These are phyloP conservation scores for Zoanthus sansibaricus DNA, from an alignment of 92 coral and sea anemone species.

Conservation along the genomic window DNA sequence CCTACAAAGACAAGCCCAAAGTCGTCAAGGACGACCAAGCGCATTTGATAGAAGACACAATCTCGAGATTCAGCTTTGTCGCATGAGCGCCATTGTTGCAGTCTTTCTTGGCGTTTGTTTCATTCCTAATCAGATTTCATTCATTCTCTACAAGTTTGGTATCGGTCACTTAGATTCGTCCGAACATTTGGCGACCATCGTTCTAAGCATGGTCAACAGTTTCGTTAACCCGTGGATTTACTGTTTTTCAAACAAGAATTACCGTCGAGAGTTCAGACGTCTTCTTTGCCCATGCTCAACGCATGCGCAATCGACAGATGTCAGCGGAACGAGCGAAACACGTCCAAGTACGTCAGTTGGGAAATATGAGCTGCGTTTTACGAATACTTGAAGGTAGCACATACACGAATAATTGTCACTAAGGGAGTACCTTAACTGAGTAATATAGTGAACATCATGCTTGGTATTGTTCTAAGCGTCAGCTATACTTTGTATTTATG, in stretches of 20 bases:
- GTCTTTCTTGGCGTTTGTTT: neutral
- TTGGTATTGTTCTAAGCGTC: too few species aligned
- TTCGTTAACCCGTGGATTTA: conserved; percentile 16
- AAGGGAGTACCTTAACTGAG: too few species aligned
- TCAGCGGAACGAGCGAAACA: conserved; percentile 11
- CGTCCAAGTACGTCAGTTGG: neutral
- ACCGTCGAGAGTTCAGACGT: neutral
- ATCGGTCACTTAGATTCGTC: neutral
- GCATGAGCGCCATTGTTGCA: conserved; percentile 15
- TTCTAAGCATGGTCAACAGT: conserved; percentile 13
- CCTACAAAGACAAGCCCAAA: neutral
- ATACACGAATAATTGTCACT: too few species aligned
- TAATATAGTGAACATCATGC: too few species aligned
- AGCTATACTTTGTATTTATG: too few species aligned
- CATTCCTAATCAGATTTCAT: conserved; percentile 21
- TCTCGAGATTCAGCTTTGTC: conserved; percentile 5
- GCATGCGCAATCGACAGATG: neutral
- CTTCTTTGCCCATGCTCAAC: neutral
- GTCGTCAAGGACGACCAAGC: neutral
- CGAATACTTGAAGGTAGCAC: neutral
- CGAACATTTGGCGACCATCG: conserved; percentile 1
- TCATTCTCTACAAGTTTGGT: conserved; percentile 13
- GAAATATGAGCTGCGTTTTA: neutral
- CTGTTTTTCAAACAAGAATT: conserved; percentile 2
- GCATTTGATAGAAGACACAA: neutral